Evolutionary conservation across 2,113 vertebrate species (phyloP), one percentile per base, ranked within the genome.

Genomic region (Rynchops niger): DNA sequence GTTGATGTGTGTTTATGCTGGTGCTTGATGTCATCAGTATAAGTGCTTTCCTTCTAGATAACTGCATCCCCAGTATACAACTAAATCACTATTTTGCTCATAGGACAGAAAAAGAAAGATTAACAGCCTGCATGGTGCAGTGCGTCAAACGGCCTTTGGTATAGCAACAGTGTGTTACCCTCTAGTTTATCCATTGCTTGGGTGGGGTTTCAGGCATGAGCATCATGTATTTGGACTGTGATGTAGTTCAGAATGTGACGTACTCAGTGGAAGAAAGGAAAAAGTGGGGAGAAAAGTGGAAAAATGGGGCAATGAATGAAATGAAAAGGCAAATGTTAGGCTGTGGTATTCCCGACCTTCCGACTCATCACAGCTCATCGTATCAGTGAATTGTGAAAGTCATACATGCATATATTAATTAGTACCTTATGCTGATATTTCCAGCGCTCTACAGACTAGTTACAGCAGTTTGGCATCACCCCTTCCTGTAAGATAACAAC

Each of bases 1-100:
- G 89, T 92, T 93, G 90, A 72, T 93, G 71, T 96, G 73, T 86
- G 76, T 96, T 96, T 97, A 95, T 91, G 53, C 42, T 72, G 69
- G 74, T 63, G 30, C 69, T 93, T 87, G 79, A 88, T 96, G 89
- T 87, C 80, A 82, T 93, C 84, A 83, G 81, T 95, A 11, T 53
- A 95, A 97, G 82, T 59, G 56, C 25, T 95, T 97, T 96, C 55
- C 76, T 89, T 40, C 22, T 91, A 82, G 82, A 56, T 49, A 94
- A 77, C 74, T 81, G 65, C 45, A 43, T 30, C 38, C 55, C 26
- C 21, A 9, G 47, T 87, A 8, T n/a, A 80, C 22, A 85, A 87
- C 78, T 85, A 52, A 58, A 85, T 90, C 36, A 25, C 27, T 85
- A 1, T 79, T 93, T 76, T 58, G 25, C 38, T 91, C 78, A 61